Percentiles rank a stretch among this genome's conserved stretches.
Evolutionary conservation across 2,888 invertebrate species (phyloP).

Genomic region (Helobdella robusta): DNA sequence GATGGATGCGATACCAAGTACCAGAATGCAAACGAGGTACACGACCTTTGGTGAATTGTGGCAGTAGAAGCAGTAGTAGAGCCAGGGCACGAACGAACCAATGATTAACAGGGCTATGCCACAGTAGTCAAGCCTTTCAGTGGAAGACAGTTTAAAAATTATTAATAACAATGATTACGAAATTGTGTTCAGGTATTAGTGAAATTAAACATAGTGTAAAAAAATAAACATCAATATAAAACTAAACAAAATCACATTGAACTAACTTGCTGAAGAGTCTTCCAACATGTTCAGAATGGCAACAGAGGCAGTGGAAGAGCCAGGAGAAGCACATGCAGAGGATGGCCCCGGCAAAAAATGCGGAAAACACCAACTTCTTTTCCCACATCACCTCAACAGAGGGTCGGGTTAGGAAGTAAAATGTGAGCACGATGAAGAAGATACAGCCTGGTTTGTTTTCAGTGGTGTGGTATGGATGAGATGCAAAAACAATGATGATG

Average conservation of each 20-base stretch:
- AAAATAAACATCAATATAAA: not conserved
- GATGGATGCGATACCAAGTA: conserved; percentile 71
- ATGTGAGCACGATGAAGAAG: conserved; percentile 56
- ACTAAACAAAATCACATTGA: not conserved
- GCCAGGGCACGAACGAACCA: conserved; percentile 98
- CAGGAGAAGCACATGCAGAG: conserved; percentile 91
- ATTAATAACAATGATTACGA: no score
- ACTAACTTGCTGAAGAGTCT: conserved; percentile 86
- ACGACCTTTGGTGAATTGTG: conserved; percentile 84
- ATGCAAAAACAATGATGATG: not conserved
- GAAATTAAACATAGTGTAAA: not conserved
- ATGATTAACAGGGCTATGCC: conserved; percentile 94
- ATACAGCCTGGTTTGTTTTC: conserved; percentile 13
- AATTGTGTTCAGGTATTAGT: not conserved
- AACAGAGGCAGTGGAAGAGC: conserved; percentile 93
- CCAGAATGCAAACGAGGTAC: conserved; percentile 79
- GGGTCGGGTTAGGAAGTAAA: conserved; percentile 81
- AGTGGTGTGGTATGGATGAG: not conserved
- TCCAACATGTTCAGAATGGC: conserved; percentile 93
- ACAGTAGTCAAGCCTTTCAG: conserved; percentile 84
- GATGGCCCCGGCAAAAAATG: conserved; percentile 92
- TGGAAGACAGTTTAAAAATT: no score
- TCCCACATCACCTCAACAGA: conserved; percentile 63
- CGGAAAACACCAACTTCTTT: conserved; percentile 72
- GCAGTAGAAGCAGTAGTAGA: conserved; percentile 98